Evolutionary conservation across 2,113 vertebrate genomes (phyloP).

Genomic region (Ivindomyrus marchei): DNA sequence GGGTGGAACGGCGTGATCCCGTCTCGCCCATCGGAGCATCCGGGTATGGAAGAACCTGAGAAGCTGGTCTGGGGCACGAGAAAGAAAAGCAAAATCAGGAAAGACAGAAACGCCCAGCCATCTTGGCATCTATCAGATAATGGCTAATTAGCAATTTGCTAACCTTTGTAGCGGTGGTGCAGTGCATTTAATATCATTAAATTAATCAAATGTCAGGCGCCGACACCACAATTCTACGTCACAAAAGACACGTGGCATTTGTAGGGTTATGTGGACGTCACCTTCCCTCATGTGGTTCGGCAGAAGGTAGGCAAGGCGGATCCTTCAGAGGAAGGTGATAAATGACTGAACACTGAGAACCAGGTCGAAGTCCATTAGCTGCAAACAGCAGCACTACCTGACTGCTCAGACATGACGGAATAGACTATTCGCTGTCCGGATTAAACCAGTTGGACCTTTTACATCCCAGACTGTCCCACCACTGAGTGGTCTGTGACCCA

Average conservation of each 20-base stretch:
- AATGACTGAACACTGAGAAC: neutral
- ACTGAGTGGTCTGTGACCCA: neutral
- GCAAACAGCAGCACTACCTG: neutral
- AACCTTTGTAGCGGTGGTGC: neutral
- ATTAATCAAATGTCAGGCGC: neutral
- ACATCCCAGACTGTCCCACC: neutral
- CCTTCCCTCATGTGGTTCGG: neutral
- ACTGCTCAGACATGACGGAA: neutral
- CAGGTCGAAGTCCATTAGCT: neutral
- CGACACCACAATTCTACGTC: neutral
- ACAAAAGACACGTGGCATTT: neutral
- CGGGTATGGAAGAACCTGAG: constrained; percentile 22
- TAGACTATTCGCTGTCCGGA: neutral
- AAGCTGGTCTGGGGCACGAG: neutral
- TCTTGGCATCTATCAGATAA: neutral
- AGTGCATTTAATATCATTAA: neutral
- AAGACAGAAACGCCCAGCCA: neutral
- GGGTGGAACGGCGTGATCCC: constrained; percentile 77
- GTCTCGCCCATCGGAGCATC: constrained; percentile 83
- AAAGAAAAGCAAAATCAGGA: neutral
- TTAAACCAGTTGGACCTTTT: neutral
- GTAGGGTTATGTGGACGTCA: neutral
- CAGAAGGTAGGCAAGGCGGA: neutral
- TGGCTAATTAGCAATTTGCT: neutral
- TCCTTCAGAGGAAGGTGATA: neutral